Percentiles rank a stretch among this genome's conserved stretches.
Conservation (phyloP, 2,797 vertebrate genomes). For the Pygocentrus nattereri region DNA sequence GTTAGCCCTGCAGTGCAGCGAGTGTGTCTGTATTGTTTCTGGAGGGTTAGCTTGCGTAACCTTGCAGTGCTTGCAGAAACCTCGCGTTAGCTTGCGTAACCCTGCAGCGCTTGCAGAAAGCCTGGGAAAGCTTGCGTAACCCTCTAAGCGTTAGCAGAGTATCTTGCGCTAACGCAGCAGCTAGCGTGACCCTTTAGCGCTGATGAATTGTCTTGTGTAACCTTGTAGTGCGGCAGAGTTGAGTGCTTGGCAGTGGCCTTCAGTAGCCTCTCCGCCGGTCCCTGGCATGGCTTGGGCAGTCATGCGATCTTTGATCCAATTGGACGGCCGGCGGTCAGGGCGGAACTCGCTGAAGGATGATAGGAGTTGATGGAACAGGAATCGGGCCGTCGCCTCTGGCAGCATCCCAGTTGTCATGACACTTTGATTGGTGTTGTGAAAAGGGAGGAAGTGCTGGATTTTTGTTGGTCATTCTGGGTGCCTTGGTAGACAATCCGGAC, state of each 20-base stretch:
- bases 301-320: constrained; percentile 24
- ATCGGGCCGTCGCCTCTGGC: constrained; percentile 19
- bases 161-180: background rate
- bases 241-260: background rate
- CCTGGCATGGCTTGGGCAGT: constrained; percentile 6
- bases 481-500: background rate
- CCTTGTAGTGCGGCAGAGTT: background rate
- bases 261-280: background rate
- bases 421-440: background rate
- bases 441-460: background rate
- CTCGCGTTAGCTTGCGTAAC: constrained; percentile 1
- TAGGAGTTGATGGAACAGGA: constrained; percentile 15
- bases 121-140: background rate
- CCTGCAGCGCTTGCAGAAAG: background rate
- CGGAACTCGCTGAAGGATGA: background rate
- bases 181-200: background rate
- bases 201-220: background rate
- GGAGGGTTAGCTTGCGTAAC: background rate
- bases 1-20: background rate
- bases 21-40: background rate
- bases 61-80: background rate
- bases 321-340: background rate
- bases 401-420: background rate
- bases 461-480: background rate
- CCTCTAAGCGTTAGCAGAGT: background rate